phyloP scores from a whole-genome alignment of 2,888 invertebrate genomes.

The Loripinus fragilis region DNA sequence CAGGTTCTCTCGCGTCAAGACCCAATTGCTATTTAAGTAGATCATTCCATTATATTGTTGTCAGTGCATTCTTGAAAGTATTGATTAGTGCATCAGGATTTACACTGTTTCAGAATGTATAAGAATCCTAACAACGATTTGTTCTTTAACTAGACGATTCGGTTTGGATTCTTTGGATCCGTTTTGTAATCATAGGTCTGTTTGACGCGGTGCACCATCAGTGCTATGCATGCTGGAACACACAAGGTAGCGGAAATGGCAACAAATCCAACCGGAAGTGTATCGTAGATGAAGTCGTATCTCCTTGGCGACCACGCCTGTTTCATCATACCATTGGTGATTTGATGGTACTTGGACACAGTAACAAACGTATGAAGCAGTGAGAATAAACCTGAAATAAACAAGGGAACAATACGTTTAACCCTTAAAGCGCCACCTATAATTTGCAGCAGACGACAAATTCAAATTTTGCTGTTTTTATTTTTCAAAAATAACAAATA shows the following conservation, averaged over 20 bases:
- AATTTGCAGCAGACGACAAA: no score
- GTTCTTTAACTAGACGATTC: background rate
- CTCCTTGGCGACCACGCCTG: background rate
- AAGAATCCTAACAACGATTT: no score
- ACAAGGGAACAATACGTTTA: no score
- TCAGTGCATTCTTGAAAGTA: no score
- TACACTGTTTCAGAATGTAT: no score
- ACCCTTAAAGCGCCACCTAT: no score
- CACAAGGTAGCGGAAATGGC: background rate
- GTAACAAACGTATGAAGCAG: background rate
- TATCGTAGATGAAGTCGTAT: background rate
- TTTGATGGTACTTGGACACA: background rate
- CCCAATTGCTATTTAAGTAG: no score
- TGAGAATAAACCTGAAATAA: background rate
- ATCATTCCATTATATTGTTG: no score
- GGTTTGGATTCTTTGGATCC: conserved; percentile 5
- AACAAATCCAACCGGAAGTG: conserved; percentile 9
- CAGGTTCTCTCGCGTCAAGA: no score
- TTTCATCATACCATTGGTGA: background rate
- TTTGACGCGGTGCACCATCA: background rate
- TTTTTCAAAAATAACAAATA: no score
- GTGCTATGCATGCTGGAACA: background rate
- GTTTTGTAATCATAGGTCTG: conserved; percentile 6
- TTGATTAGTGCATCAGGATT: no score
- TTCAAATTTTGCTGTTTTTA: no score